Evolutionary conservation across 2,797 vertebrate genomes (phyloP).

Genomic region (Synanceia verrucosa): DNA sequence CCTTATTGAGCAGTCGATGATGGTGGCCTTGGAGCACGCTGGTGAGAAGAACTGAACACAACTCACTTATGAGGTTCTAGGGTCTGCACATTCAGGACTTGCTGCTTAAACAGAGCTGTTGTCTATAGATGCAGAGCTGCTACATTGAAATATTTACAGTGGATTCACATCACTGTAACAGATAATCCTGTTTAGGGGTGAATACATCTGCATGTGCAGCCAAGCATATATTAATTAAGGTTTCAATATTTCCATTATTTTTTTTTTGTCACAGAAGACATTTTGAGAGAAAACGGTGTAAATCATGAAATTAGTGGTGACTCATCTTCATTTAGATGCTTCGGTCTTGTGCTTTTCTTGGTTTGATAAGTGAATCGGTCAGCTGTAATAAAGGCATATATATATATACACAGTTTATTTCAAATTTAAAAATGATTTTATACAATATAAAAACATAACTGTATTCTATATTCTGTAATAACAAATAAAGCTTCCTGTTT

Average conservation of each 20-base stretch:
- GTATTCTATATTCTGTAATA: not conserved
- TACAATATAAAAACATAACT: not conserved
- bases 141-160: not conserved
- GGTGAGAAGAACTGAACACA: conserved; percentile 77
- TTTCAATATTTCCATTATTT: no score
- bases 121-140: not conserved
- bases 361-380: no score
- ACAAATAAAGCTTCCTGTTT: not conserved
- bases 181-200: not conserved
- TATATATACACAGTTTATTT: no score
- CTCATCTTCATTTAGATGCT: no score
- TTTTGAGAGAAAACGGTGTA: no score
- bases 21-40: conserved; percentile 95
- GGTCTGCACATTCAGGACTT: not conserved
- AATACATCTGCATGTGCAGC: no score
- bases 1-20: conserved; percentile 97
- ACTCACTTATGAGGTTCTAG: not conserved
- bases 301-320: no score
- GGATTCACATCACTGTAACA: not conserved
- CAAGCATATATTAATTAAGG: no score
- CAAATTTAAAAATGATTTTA: no score
- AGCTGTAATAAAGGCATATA: no score
- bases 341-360: no score
- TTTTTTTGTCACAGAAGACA: not conserved
- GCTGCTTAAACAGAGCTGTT: not conserved